Conservation (phyloP, 92 coral and sea anemone species). For the Epizoanthus ramosus region DNA sequence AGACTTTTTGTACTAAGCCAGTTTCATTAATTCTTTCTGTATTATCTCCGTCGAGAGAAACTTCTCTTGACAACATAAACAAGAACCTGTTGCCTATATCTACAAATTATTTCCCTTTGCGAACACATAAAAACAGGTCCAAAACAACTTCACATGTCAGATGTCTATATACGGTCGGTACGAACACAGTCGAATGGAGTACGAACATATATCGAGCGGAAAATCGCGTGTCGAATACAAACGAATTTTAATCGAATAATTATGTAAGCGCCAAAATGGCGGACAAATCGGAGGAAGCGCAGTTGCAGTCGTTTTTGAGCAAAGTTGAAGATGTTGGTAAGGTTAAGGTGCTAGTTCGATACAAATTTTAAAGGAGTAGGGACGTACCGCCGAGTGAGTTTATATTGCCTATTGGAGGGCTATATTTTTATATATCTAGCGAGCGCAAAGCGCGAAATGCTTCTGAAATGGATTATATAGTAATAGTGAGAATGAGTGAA, state of each 20-base stretch:
- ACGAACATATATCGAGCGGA: constrained; percentile 21
- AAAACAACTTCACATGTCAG: constrained; percentile 22
- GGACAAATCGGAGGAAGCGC: constrained; percentile 73
- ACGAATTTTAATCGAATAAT: constrained; percentile 45
- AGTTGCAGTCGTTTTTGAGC: constrained; percentile 73
- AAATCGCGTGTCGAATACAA: background rate
- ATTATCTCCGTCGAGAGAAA: constrained; percentile 9
- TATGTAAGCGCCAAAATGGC: constrained; percentile 58
- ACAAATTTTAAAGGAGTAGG: background rate
- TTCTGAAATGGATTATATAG: too few species aligned
- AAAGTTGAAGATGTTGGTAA: constrained; percentile 95
- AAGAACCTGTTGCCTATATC: background rate
- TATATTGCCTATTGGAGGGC: too few species aligned
- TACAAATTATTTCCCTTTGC: background rate
- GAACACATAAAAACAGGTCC: constrained; percentile 17
- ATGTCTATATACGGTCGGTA: background rate
- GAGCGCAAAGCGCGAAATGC: too few species aligned
- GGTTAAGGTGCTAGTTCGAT: background rate
- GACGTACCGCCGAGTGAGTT: too few species aligned
- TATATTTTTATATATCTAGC: too few species aligned
- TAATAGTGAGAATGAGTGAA: too few species aligned
- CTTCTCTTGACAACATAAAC: background rate
- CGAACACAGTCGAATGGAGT: background rate
- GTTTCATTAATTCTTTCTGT: background rate
- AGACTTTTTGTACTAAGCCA: constrained; percentile 7